phyloP scores from a whole-genome alignment of 2,888 invertebrate genomes.

The Drosophila kokeensis region DNA sequence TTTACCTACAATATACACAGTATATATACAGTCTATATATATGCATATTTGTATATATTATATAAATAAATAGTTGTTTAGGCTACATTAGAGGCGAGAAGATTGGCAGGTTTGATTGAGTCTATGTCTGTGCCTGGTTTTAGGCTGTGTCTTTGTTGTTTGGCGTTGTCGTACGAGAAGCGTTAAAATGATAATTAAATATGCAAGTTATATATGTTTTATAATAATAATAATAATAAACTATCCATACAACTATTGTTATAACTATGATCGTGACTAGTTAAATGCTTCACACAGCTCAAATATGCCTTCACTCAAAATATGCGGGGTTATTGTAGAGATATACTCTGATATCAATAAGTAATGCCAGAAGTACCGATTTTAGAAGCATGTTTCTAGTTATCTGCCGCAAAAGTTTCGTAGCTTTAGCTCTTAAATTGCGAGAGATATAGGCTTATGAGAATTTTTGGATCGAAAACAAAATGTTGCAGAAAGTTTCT shows the following conservation, averaged over 20 bases:
- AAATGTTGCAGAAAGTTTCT: not conserved
- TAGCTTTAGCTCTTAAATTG: not conserved
- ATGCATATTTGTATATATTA: slow-evolving; percentile 23
- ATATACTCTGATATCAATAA: not conserved
- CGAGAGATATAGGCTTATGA: fast-evolving
- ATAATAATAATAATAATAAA: slow-evolving; percentile 34
- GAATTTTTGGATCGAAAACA: not conserved
- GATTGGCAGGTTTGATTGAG: slow-evolving; percentile 54
- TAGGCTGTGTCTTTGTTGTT: slow-evolving; percentile 79
- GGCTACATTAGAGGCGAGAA: slow-evolving; percentile 63
- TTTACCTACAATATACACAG: slow-evolving; percentile 24
- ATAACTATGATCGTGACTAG: slow-evolving; percentile 1
- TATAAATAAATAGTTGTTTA: slow-evolving; percentile 56
- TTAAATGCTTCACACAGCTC: not conserved
- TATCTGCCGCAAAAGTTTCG: not conserved
- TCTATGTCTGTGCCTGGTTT: slow-evolving; percentile 65
- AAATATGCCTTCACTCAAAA: not conserved
- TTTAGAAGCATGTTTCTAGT: not conserved
- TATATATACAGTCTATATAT: slow-evolving; percentile 9
- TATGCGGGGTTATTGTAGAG: not conserved
- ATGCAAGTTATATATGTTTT: slow-evolving; percentile 43
- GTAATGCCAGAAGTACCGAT: not conserved
- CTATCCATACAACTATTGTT: slow-evolving; percentile 35
- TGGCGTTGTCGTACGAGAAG: slow-evolving; percentile 71
- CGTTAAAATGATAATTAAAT: slow-evolving; percentile 66